Conservation (phyloP, 2,797 vertebrate genomes). For the Megalops cyprinoides region DNA sequence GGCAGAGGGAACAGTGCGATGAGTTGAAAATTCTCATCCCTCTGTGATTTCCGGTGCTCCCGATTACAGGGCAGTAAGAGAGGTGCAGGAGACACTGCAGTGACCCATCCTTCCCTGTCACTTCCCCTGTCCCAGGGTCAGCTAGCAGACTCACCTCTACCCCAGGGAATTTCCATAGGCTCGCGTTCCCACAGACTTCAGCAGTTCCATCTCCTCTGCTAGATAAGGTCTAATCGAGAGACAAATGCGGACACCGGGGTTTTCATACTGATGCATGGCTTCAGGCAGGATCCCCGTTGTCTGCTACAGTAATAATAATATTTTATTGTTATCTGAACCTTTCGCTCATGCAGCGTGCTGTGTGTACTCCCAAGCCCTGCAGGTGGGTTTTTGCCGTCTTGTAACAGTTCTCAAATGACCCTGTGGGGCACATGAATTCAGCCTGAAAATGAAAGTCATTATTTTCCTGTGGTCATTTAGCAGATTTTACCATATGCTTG, state of each 20-base stretch:
- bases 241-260: not conserved
- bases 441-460: constrained; percentile 2
- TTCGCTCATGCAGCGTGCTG: no score
- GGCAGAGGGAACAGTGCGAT: not conserved
- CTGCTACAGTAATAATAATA: not conserved
- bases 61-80: no score
- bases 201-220: not conserved
- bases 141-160: not conserved
- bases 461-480: not conserved
- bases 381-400: not conserved
- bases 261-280: no score
- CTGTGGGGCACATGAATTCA: not conserved
- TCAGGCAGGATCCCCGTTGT: not conserved
- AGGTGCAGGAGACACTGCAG: not conserved
- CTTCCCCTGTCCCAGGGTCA: not conserved
- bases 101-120: constrained; percentile 9
- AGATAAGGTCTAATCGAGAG: not conserved
- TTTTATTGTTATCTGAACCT: not conserved
- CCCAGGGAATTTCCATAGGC: not conserved
- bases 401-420: not conserved
- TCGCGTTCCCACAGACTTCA: not conserved
- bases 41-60: not conserved
- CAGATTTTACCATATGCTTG: no score
- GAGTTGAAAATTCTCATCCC: not conserved
- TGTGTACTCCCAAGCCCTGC: not conserved